phyloP scores from a whole-genome alignment of 2,797 vertebrate genomes.

The Tinamus major region DNA sequence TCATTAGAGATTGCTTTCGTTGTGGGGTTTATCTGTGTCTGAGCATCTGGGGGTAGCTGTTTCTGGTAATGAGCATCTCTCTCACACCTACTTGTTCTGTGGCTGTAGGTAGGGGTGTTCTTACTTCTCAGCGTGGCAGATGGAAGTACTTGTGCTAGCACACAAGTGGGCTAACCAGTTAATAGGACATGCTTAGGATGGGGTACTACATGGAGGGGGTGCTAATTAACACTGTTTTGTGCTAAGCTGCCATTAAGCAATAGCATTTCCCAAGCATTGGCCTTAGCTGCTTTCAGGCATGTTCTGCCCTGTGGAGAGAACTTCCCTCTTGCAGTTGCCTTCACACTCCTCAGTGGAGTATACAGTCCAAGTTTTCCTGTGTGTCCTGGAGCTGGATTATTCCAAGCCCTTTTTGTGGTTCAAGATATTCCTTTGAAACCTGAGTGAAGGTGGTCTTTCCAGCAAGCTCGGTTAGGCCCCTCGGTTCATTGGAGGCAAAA shows the following conservation, averaged over 20 bases:
- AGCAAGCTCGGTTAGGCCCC: not conserved
- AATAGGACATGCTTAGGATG: not conserved
- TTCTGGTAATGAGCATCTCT: not conserved
- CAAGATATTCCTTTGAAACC: not conserved
- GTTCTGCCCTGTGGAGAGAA: not conserved
- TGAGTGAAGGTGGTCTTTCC: not conserved
- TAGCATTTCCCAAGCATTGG: not conserved
- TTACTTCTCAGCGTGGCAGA: not conserved
- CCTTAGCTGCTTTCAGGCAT: not conserved
- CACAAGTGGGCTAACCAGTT: not conserved
- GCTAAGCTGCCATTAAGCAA: not conserved
- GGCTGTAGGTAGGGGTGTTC: not conserved
- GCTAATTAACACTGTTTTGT: not conserved
- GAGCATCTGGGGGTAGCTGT: not conserved
- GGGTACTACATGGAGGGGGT: accelerated
- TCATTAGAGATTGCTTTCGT: not conserved
- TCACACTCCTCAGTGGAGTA: not conserved
- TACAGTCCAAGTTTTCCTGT: not conserved
- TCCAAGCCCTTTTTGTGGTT: not conserved
- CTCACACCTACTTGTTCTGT: not conserved
- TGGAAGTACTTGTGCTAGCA: not conserved
- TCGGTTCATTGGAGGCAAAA: not conserved
- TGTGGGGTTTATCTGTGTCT: not conserved
- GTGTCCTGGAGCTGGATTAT: not conserved
- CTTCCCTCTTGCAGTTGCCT: accelerated